Evolutionary conservation across 2,113 vertebrate species (phyloP).

Genomic region (Monarcha castaneiventris): DNA sequence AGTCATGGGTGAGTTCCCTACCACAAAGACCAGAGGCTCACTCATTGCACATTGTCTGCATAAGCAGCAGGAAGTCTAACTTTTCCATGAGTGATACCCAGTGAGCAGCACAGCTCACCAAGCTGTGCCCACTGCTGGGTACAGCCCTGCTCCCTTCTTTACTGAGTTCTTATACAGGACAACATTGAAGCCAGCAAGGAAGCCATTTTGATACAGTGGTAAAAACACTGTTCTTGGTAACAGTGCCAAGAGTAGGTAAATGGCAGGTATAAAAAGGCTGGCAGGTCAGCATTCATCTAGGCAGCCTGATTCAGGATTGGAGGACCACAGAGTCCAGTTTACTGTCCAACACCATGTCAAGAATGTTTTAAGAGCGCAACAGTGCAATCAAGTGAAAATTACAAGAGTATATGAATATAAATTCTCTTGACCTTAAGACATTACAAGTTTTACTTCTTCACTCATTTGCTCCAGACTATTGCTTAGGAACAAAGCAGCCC

Average conservation of each 20-base stretch:
- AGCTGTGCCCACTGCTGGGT: background rate
- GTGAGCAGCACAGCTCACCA: background rate
- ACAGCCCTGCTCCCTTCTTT: background rate
- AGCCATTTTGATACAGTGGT: background rate
- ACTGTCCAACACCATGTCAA: background rate
- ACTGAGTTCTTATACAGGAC: background rate
- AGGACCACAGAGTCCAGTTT: background rate
- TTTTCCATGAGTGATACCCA: background rate
- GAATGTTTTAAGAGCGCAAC: background rate
- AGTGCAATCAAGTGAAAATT: background rate
- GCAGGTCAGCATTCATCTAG: background rate
- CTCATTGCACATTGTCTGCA: background rate
- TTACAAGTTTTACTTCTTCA: background rate
- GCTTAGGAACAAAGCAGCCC: background rate
- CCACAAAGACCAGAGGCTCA: background rate
- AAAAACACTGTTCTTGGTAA: background rate
- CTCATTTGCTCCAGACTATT: background rate
- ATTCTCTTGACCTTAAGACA: background rate
- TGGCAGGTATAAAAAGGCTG: background rate
- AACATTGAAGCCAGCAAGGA: background rate
- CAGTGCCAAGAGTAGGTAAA: background rate
- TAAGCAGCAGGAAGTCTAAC: background rate
- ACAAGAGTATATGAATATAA: background rate
- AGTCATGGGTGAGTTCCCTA: background rate
- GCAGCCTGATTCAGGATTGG: background rate